These are phyloP conservation scores for Myiozetetes cayanensis DNA, from an alignment of 2,113 vertebrate genomes.

Conservation along the genomic window DNA sequence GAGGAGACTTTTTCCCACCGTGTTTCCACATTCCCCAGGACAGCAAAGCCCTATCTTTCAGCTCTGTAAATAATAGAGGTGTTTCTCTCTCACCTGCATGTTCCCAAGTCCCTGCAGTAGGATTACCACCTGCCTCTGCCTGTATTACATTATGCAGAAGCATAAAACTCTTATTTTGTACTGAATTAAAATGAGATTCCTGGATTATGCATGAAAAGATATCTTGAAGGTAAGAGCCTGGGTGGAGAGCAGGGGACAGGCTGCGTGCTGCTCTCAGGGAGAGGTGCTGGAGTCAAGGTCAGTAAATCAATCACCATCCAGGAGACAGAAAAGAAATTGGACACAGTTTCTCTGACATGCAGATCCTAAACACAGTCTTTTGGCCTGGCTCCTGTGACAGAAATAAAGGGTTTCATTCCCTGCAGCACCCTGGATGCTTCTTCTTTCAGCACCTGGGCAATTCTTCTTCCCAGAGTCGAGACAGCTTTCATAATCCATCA, in stretches of 20 bases:
- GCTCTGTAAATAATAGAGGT: not conserved
- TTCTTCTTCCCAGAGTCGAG: not conserved
- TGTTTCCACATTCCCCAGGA: not conserved
- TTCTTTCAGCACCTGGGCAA: conserved; percentile 14
- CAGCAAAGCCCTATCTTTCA: not conserved
- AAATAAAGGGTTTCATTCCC: not conserved
- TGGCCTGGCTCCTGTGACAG: not conserved
- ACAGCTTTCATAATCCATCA: conserved; percentile 6
- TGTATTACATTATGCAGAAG: not conserved
- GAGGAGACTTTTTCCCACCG: fast-evolving
- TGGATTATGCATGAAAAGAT: not conserved
- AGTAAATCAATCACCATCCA: not conserved
- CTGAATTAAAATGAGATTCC: not conserved
- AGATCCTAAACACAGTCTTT: not conserved
- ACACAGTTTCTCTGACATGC: not conserved
- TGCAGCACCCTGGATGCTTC: not conserved
- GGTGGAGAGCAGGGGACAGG: fast-evolving
- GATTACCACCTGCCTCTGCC: not conserved
- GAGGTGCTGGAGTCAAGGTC: not conserved
- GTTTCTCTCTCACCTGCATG: not conserved
- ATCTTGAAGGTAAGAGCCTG: not conserved
- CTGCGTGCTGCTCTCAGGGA: fast-evolving
- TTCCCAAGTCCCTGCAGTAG: not conserved
- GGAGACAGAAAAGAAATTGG: not conserved
- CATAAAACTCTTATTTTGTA: not conserved